phyloP scores from a whole-genome alignment of 37 sponge, comb jelly and placozoan species.

The Agelas oroides region DNA sequence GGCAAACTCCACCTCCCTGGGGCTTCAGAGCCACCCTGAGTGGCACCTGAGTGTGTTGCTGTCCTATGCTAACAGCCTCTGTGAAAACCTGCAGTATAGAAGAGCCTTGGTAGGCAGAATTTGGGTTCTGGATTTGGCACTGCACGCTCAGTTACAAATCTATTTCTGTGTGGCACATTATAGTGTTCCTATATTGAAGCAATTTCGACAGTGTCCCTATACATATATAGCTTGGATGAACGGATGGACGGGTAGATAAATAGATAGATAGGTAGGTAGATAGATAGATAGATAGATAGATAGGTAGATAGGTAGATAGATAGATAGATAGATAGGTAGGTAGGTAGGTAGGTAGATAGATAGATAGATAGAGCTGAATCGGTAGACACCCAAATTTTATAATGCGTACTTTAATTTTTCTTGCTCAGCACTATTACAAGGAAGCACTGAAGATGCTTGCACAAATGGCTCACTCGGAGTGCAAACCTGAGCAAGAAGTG shows the following conservation, averaged over 20 bases:
- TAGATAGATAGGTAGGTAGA: too few relatives aligned
- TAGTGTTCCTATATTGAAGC: not conserved
- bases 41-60: constrained; percentile 13
- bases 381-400: not conserved
- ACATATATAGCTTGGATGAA: too few relatives aligned
- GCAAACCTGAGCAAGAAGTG: not conserved
- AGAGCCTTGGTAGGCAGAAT: constrained; percentile 40
- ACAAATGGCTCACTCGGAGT: not conserved
- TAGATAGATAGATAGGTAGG: too few relatives aligned
- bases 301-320: too few relatives aligned
- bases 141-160: not conserved
- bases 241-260: too few relatives aligned
- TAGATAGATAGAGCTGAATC: too few relatives aligned
- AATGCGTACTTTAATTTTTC: not conserved
- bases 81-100: constrained; percentile 26
- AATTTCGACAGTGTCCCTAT: not conserved
- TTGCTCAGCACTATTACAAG: constrained; percentile 32
- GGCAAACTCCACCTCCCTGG: constrained; percentile 2
- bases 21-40: not conserved
- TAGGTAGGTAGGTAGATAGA: too few relatives aligned
- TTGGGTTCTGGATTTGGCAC: not conserved
- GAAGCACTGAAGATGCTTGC: constrained; percentile 10
- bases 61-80: constrained; percentile 27
- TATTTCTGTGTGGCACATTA: not conserved
- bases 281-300: too few relatives aligned